Base-by-base conservation (phyloP, 2,113 vertebrate genomes). In the Hypocryptadius cinnamomeus region DNA sequence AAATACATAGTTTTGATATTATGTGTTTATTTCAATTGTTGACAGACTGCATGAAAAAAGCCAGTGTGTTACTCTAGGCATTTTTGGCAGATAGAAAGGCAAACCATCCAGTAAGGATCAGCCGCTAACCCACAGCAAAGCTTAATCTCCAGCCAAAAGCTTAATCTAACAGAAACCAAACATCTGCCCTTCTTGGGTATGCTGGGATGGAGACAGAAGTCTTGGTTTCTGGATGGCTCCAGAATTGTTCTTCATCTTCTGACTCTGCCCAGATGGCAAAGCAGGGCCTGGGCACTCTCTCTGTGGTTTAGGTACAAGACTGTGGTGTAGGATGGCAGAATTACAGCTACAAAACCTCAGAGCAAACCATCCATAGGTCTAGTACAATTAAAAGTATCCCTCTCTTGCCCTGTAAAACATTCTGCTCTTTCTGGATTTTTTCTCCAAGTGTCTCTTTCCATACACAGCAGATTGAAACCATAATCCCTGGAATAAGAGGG, bases 101-200 rank as follows among this genome's bases (percentile, higher is more conserved):
- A 82, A 92, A n/a, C 74, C 85, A 70, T 73, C 54, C 72, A 88
- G 48, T 83, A 78, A 96, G 80, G 42, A 95, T 87, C 84, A 89
- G 81, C 92, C 89, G 79, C 68, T 93, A 94, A 89, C 79, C 85
- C 89, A 95, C 76, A 83, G 69, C 59, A 92, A 85, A 91, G 35
- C 79, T 85, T 83, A 73, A 93, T 82, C 63, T 82, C 78, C 68
- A 87, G 80, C 81, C 93, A 95, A 94, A 95, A 95, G 74, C 68
- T 94, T 89, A 91, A 92, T 95, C 81, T 77, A 91, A 94, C 79
- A 92, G 70, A 92, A 96, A 91, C 13, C 22, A 89, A 96, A 91
- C 68, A 91, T 94, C 87, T 95, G 91, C 89, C 66, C 45, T 91
- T 73, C 78, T 91, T 0, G 0, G 47, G 50, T 63, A 53, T 11